These are phyloP conservation scores for Tamandua tetradactyla DNA, from an alignment of 2,797 vertebrate genomes.

Conservation along the genomic window DNA sequence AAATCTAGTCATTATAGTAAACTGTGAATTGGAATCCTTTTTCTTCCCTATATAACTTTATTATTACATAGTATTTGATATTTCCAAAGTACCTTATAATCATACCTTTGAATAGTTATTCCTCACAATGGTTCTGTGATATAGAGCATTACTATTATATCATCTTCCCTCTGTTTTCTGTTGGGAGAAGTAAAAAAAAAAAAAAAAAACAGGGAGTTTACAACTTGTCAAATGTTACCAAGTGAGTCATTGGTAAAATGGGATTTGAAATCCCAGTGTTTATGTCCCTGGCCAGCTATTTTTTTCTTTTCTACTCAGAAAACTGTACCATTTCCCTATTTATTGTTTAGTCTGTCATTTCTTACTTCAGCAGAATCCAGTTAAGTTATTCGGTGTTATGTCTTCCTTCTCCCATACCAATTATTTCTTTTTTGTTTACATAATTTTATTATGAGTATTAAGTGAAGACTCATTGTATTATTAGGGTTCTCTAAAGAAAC, in stretches of 20 bases:
- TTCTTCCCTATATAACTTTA: slow-evolving; percentile 40
- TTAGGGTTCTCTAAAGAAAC: no score
- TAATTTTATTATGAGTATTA: slow-evolving; percentile 52
- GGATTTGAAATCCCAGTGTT: slow-evolving; percentile 62
- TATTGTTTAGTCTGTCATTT: slow-evolving; percentile 65
- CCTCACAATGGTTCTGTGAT: slow-evolving; percentile 35
- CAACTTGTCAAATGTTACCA: slow-evolving; percentile 66
- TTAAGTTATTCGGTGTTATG: slow-evolving; percentile 57
- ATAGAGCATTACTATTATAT: slow-evolving; percentile 35
- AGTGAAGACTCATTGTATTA: slow-evolving; percentile 26
- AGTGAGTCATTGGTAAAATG: slow-evolving; percentile 67
- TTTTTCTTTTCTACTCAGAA: slow-evolving; percentile 65
- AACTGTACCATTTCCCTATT: slow-evolving; percentile 52
- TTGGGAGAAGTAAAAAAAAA: slow-evolving; percentile 61
- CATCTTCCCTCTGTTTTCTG: slow-evolving; percentile 60
- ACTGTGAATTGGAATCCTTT: slow-evolving; percentile 47
- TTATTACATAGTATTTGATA: slow-evolving; percentile 31
- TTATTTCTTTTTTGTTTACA: slow-evolving; percentile 66
- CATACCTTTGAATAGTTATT: slow-evolving; percentile 57
- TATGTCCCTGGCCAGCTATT: slow-evolving; percentile 57
- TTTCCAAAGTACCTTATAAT: slow-evolving; percentile 33
- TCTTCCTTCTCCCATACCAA: slow-evolving; percentile 62
- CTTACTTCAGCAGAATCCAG: slow-evolving; percentile 63
- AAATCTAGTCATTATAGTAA: slow-evolving; percentile 34
- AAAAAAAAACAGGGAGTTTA: slow-evolving; percentile 24